A percentile compares a stretch with the other conserved stretches of the same genome.
Conservation (phyloP, 1,140 invertebrate genomes). For the Ridgeia piscesae region DNA sequence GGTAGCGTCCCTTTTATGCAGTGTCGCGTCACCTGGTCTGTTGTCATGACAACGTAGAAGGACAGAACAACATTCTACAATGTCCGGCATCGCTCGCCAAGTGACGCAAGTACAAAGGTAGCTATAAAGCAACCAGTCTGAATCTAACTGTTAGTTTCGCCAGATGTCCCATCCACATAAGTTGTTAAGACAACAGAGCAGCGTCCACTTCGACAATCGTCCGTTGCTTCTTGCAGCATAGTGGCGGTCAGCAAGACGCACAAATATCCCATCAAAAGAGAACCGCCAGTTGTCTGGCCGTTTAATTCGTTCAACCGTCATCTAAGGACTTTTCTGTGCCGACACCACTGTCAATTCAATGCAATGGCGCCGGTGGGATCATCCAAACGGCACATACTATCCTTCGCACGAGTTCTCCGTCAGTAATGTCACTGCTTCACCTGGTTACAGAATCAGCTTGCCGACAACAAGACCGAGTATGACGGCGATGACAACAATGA, state of each 20-base stretch:
- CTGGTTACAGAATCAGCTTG: constrained; percentile 6
- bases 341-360: no score
- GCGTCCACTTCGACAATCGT: neutral
- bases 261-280: neutral
- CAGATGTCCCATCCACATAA: neutral
- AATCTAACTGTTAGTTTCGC: neutral
- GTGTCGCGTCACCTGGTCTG: neutral
- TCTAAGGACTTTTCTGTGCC: neutral
- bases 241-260: neutral
- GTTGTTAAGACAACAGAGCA: neutral
- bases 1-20: neutral
- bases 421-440: neutral
- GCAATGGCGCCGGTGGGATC: neutral
- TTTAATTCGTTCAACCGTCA: neutral
- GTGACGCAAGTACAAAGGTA: neutral
- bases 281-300: neutral
- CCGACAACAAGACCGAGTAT: constrained; percentile 13
- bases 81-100: neutral
- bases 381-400: neutral
- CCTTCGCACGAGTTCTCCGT: neutral
- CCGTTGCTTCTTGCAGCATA: neutral
- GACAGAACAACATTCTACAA: neutral
- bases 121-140: neutral
- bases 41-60: neutral
- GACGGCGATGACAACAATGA: neutral